Evolutionary conservation across 2,113 vertebrate species (phyloP).

Genomic region (Nothocercus julius): DNA sequence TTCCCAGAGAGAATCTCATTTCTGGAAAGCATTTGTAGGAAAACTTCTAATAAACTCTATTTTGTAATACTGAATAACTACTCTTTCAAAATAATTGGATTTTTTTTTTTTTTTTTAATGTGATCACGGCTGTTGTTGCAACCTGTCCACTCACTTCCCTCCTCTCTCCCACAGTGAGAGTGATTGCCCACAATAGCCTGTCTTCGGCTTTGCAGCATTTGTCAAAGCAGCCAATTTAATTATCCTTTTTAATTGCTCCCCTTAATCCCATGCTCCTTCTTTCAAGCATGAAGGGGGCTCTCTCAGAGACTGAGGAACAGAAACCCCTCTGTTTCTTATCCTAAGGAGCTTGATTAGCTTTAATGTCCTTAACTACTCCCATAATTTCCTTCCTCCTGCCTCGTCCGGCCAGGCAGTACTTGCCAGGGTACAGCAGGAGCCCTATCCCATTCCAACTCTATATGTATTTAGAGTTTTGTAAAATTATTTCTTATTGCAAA

Average conservation of each 20-base stretch:
- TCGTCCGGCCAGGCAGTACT: accelerated
- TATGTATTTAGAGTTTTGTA: not conserved
- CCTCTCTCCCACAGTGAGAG: not conserved
- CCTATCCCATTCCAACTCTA: not conserved
- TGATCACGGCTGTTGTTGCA: not conserved
- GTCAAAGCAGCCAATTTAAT: constrained; percentile 1
- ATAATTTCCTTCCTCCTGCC: not conserved
- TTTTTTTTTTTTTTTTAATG: not conserved
- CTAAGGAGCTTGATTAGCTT: not conserved
- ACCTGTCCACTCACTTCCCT: not conserved
- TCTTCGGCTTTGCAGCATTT: not conserved
- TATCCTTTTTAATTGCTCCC: constrained; percentile 16
- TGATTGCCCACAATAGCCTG: constrained; percentile 17
- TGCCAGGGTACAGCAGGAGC: not conserved
- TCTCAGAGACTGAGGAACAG: not conserved
- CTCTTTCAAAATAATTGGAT: constrained; percentile 22
- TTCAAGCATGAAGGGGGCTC: not conserved
- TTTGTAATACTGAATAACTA: not conserved
- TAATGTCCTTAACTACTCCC: not conserved
- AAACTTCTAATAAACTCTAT: constrained; percentile 17
- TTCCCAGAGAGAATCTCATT: not conserved
- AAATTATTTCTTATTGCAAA: not conserved
- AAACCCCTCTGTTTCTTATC: not conserved
- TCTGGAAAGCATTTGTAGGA: not conserved
- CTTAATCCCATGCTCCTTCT: constrained; percentile 2